Percentiles rank a stretch among this genome's conserved stretches.
These are phyloP conservation scores for Eudemis profundana DNA, from an alignment of 2,888 invertebrate genomes.

Conservation along the genomic window DNA sequence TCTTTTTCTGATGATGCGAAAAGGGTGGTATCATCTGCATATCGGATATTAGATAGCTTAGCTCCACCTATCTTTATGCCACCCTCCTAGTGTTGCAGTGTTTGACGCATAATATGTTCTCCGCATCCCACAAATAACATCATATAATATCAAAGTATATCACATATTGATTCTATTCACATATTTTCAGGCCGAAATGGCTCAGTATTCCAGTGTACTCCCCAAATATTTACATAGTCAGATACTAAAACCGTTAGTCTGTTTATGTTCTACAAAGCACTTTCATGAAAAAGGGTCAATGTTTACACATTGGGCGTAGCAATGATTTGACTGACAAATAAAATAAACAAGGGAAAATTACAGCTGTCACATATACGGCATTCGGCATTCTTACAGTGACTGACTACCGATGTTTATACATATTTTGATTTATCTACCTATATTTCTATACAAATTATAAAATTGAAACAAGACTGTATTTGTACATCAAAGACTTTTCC, in stretches of 20 bases:
- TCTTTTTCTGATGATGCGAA: too few species aligned
- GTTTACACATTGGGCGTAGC: slow-evolving; percentile 1
- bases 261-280: slow-evolving; percentile 19
- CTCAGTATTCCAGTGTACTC: background rate
- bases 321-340: slow-evolving; percentile 24
- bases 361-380: background rate
- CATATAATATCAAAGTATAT: background rate
- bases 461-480: too few species aligned
- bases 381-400: background rate
- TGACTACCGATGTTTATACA: background rate
- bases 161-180: background rate
- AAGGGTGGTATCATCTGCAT: too few species aligned
- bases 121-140: too few species aligned
- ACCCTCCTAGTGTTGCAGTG: too few species aligned
- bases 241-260: slow-evolving; percentile 21
- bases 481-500: too few species aligned
- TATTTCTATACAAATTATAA: too few species aligned
- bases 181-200: background rate
- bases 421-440: too few species aligned
- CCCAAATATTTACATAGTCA: slow-evolving; percentile 28
- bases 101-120: too few species aligned
- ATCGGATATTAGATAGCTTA: too few species aligned
- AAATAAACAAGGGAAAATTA: slow-evolving; percentile 10
- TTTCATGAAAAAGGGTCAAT: slow-evolving; percentile 14
- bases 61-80: too few species aligned